Evolutionary conservation across 2,113 vertebrate genomes (phyloP).

Genomic region (Sturnira hondurensis): DNA sequence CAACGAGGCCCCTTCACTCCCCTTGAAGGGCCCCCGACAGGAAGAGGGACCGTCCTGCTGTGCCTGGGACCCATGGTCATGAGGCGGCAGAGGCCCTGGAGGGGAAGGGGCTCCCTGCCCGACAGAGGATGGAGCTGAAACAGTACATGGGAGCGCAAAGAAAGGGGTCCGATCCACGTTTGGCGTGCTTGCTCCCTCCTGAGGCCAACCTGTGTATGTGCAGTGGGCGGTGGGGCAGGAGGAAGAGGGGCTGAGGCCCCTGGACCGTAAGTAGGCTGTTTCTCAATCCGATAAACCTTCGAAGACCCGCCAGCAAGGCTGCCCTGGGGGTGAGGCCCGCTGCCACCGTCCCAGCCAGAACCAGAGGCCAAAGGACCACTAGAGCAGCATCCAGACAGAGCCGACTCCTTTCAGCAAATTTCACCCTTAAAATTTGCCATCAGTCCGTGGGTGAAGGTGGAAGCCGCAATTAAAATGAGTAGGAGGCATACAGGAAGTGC

Average conservation of each 20-base stretch:
- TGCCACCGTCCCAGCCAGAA: not conserved
- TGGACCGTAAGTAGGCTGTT: not conserved
- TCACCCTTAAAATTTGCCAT: not conserved
- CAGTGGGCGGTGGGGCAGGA: rapidly evolving
- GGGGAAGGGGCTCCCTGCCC: not conserved
- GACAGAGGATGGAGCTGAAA: not conserved
- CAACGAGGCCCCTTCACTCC: too few relatives aligned
- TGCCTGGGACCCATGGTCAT: not conserved
- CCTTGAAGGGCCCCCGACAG: not conserved
- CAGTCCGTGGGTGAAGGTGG: not conserved
- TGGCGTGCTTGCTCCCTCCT: too few relatives aligned
- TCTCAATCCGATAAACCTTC: not conserved
- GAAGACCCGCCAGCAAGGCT: not conserved
- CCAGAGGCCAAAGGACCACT: not conserved
- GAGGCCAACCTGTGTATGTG: rapidly evolving
- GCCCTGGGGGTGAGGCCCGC: not conserved
- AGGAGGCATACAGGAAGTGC: not conserved
- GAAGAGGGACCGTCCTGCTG: not conserved
- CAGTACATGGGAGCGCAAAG: not conserved
- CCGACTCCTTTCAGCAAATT: not conserved
- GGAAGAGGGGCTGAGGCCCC: not conserved
- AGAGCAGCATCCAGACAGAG: not conserved
- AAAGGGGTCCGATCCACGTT: not conserved
- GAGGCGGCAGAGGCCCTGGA: not conserved
- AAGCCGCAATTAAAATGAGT: not conserved